Conservation (phyloP, 2,797 vertebrate species). For the Sebastes alutus region DNA sequence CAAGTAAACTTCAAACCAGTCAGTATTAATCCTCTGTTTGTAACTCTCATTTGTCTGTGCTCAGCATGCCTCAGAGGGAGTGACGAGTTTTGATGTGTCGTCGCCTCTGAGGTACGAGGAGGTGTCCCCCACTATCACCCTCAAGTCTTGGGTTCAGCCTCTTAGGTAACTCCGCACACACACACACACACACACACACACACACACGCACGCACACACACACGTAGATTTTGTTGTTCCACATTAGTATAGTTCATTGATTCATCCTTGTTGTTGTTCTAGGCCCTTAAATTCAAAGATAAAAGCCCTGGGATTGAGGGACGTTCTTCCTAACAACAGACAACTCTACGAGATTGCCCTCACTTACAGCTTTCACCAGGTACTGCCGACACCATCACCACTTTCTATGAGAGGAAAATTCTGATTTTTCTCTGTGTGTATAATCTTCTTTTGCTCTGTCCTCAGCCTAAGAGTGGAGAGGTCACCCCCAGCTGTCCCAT, state of each 20-base stretch:
- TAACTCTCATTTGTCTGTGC: slow-evolving; percentile 8
- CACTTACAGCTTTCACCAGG: slow-evolving; percentile 96
- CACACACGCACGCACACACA: neutral
- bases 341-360: slow-evolving; percentile 96
- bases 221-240: neutral
- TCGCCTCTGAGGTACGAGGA: slow-evolving; percentile 95
- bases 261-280: neutral
- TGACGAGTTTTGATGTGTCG: slow-evolving; percentile 91
- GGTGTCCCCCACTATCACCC: slow-evolving; percentile 91
- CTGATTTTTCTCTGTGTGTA: neutral
- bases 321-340: slow-evolving; percentile 94
- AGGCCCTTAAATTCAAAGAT: slow-evolving; percentile 94
- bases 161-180: slow-evolving; percentile 84
- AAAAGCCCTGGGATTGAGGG: slow-evolving; percentile 92
- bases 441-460: neutral
- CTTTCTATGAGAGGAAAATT: neutral
- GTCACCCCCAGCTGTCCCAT: slow-evolving; percentile 96
- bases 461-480: slow-evolving; percentile 95
- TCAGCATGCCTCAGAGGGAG: slow-evolving; percentile 96
- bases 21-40: neutral
- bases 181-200: neutral
- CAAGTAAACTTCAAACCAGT: neutral
- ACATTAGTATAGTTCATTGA: neutral
- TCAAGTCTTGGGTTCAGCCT: slow-evolving; percentile 98
- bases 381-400: slow-evolving; percentile 52